Evolutionary conservation across 1,140 invertebrate species (phyloP).

Genomic region (Drosophila sp.): DNA sequence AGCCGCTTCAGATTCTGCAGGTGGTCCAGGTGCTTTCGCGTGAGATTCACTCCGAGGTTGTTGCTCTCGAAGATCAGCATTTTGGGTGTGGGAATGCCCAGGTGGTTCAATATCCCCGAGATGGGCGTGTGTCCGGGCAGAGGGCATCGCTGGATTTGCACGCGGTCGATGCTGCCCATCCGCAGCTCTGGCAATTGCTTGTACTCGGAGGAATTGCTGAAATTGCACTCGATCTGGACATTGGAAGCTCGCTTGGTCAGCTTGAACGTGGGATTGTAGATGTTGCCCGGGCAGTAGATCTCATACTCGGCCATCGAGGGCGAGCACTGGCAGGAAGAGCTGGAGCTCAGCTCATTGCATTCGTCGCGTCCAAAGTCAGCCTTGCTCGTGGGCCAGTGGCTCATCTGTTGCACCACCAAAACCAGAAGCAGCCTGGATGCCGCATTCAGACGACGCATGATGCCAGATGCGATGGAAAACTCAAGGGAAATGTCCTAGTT

Average conservation of each 20-base stretch:
- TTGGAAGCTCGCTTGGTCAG: slow-evolving; percentile 57
- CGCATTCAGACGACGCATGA: slow-evolving; percentile 37
- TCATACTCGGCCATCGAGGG: slow-evolving; percentile 61
- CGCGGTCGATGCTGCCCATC: slow-evolving; percentile 59
- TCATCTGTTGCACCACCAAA: slow-evolving; percentile 44
- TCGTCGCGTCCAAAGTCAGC: slow-evolving; percentile 63
- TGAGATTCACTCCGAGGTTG: slow-evolving; percentile 71
- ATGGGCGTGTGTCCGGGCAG: slow-evolving; percentile 66
- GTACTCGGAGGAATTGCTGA: slow-evolving; percentile 61
- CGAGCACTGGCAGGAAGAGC: slow-evolving; percentile 60
- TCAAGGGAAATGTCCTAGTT: too few species aligned
- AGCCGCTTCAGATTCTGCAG: slow-evolving; percentile 63
- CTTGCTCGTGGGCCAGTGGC: slow-evolving; percentile 34
- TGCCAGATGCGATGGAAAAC: slow-evolving; percentile 1
- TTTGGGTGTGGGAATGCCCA: slow-evolving; percentile 64
- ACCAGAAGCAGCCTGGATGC: slow-evolving; percentile 38
- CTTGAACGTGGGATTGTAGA: slow-evolving; percentile 63
- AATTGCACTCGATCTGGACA: slow-evolving; percentile 70
- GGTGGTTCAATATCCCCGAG: slow-evolving; percentile 58
- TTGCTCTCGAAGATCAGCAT: slow-evolving; percentile 70
- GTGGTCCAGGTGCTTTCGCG: slow-evolving; percentile 61
- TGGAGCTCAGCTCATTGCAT: slow-evolving; percentile 59
- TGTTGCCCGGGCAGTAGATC: slow-evolving; percentile 61
- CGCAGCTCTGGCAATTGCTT: slow-evolving; percentile 58
- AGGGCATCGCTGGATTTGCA: slow-evolving; percentile 73